Conservation (phyloP, 2,888 invertebrate species). For the Macrosoma leucophasiata region DNA sequence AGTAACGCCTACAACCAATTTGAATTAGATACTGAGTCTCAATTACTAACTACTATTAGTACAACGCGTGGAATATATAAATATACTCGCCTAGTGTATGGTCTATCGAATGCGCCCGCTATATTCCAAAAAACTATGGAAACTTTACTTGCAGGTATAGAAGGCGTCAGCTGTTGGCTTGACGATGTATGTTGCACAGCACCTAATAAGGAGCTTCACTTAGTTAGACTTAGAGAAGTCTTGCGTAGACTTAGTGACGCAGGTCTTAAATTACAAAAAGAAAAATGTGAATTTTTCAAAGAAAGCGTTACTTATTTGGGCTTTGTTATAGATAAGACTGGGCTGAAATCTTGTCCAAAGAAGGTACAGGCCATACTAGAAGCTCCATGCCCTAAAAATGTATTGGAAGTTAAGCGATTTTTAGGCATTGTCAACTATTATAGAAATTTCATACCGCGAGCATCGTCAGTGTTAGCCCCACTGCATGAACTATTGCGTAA, state of each 20-base stretch:
- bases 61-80: slow-evolving; percentile 19
- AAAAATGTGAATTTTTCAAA: slow-evolving; percentile 14
- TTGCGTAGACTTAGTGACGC: slow-evolving; percentile 6
- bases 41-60: slow-evolving; percentile 19
- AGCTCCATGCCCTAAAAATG: slow-evolving; percentile 11
- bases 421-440: slow-evolving; percentile 20
- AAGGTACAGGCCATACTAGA: slow-evolving; percentile 15
- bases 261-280: slow-evolving; percentile 8
- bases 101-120: slow-evolving; percentile 19
- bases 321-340: slow-evolving; percentile 13
- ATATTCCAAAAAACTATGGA: slow-evolving; percentile 23
- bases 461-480: slow-evolving; percentile 12
- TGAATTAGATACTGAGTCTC: slow-evolving; percentile 7
- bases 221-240: slow-evolving; percentile 8
- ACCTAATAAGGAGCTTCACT: slow-evolving; percentile 8
- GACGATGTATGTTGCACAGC: slow-evolving; percentile 18
- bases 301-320: slow-evolving; percentile 14
- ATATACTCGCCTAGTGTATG: slow-evolving; percentile 22
- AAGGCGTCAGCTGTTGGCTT: slow-evolving; percentile 17
- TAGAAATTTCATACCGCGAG: slow-evolving; percentile 17
- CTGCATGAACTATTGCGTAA: slow-evolving; percentile 15
- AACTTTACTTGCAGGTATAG: slow-evolving; percentile 15
- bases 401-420: slow-evolving; percentile 14
- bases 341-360: slow-evolving; percentile 12
- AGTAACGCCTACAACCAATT: slow-evolving; percentile 22